phyloP scores from a whole-genome alignment of 2,888 invertebrate species.

The Pachymerium ferrugineum region DNA sequence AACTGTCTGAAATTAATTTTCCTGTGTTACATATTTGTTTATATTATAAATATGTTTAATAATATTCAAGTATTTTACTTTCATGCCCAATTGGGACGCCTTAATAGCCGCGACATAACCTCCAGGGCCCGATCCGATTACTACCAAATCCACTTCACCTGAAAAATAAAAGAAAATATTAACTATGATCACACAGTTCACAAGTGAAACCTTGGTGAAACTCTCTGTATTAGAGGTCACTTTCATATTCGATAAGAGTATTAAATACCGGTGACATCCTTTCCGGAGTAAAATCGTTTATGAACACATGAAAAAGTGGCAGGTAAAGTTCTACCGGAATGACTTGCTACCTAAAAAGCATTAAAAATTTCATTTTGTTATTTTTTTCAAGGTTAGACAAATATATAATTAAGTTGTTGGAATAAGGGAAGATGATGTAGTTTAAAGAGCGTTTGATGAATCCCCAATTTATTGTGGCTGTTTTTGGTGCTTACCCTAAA shows the following conservation, averaged over 20 bases:
- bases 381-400: too few relatives aligned
- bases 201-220: too few relatives aligned
- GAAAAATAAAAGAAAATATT: conserved; percentile 35
- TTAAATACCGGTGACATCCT: too few relatives aligned
- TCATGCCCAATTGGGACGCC: conserved; percentile 95
- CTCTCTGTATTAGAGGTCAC: too few relatives aligned
- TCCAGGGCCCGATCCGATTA: conserved; percentile 97
- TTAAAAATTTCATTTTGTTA: too few relatives aligned
- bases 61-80: conserved; percentile 55
- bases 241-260: too few relatives aligned
- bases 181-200: too few relatives aligned
- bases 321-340: background rate
- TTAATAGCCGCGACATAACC: conserved; percentile 99
- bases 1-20: conserved; percentile 71
- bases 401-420: too few relatives aligned
- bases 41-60: background rate
- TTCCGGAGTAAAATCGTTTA: background rate
- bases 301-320: background rate
- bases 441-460: too few relatives aligned
- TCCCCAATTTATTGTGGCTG: too few relatives aligned
- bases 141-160: conserved; percentile 84
- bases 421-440: too few relatives aligned
- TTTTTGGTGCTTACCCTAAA: conserved; percentile 5
- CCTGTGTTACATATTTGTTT: too few relatives aligned
- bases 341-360: background rate